These are phyloP conservation scores for Scaptomyza montana DNA, from an alignment of 1,140 invertebrate genomes.

Conservation along the genomic window DNA sequence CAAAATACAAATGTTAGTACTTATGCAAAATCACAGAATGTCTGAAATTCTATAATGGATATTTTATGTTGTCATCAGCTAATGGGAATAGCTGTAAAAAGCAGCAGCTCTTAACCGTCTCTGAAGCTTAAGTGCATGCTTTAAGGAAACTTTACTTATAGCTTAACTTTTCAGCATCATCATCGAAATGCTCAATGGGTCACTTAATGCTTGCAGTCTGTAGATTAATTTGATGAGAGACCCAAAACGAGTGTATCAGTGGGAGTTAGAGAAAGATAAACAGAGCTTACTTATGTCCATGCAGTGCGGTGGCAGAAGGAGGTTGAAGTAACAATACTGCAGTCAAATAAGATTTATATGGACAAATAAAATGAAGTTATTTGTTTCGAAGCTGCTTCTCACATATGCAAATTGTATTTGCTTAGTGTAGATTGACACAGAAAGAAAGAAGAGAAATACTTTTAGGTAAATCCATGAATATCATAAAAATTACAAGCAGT, in stretches of 20 bases:
- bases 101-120: too few species aligned
- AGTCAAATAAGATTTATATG: not conserved
- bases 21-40: too few species aligned
- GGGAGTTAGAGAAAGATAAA: not conserved
- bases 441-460: not conserved
- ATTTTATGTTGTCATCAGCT: too few species aligned
- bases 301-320: too few species aligned
- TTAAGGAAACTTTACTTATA: not conserved
- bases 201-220: constrained; percentile 52
- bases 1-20: too few species aligned
- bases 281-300: not conserved
- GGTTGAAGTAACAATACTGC: not conserved
- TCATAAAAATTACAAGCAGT: not conserved
- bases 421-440: not conserved
- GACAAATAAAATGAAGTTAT: not conserved
- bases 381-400: not conserved
- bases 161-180: not conserved
- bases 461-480: too few species aligned
- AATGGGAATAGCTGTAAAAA: too few species aligned
- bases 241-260: not conserved
- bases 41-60: too few species aligned
- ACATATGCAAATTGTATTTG: constrained; percentile 27
- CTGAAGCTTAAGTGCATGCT: not conserved
- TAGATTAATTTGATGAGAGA: constrained; percentile 35
- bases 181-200: constrained; percentile 67